phyloP scores from a whole-genome alignment of 2,888 invertebrate species.

The Dyspetes luteomarginatus region DNA sequence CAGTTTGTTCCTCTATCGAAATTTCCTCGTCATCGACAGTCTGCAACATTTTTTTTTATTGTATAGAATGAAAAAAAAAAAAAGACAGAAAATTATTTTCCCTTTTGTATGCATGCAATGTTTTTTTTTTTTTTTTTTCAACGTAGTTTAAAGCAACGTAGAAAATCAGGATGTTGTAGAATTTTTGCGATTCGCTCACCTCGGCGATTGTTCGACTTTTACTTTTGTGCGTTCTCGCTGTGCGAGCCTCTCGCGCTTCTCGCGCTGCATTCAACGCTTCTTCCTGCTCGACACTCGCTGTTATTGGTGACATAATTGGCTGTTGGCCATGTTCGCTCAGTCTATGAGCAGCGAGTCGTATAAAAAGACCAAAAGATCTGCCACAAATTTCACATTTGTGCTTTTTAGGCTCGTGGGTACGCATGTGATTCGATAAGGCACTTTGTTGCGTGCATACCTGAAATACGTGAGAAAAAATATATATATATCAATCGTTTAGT shows the following conservation, averaged over 20 bases:
- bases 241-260: conserved; percentile 77
- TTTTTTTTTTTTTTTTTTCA: too few species aligned
- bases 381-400: conserved; percentile 79
- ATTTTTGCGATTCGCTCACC: conserved; percentile 57
- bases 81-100: too few species aligned
- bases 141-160: too few species aligned
- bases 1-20: conserved; percentile 66
- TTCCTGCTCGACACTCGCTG: conserved; percentile 77
- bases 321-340: conserved; percentile 77
- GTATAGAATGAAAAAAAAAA: too few species aligned
- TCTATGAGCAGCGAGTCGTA: conserved; percentile 77
- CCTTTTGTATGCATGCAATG: too few species aligned
- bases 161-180: background rate
- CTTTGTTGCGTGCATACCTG: conserved; percentile 80
- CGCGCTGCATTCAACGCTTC: conserved; percentile 78
- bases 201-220: conserved; percentile 72
- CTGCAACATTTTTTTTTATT: too few species aligned
- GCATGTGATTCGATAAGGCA: conserved; percentile 80
- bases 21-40: conserved; percentile 69
- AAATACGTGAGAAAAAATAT: background rate
- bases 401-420: conserved; percentile 79
- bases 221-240: conserved; percentile 69
- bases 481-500: background rate
- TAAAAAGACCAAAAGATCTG: conserved; percentile 77
- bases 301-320: conserved; percentile 72